Evolutionary conservation across 2,797 vertebrate genomes (phyloP).

Genomic region (Microctenopoma stevenorrisi): DNA sequence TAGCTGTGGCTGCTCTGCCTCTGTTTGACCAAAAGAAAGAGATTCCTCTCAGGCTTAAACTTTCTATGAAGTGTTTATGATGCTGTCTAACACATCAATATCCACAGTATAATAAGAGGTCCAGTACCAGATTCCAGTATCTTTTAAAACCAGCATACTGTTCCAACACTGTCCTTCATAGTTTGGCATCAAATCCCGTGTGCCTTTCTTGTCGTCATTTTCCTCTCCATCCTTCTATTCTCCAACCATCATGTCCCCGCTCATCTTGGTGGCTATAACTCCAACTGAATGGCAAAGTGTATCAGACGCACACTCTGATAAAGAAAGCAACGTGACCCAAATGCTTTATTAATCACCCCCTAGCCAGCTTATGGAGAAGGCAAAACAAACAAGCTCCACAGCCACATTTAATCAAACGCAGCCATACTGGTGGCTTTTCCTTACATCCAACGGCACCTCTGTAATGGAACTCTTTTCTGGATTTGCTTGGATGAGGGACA

Average conservation of each 20-base stretch:
- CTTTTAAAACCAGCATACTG: background rate
- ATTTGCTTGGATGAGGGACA: conserved; percentile 52
- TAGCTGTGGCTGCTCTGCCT: background rate
- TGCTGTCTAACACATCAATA: background rate
- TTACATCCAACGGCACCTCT: conserved; percentile 64
- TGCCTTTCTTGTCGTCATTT: background rate
- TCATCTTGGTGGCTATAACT: conserved; percentile 25
- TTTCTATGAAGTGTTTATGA: background rate
- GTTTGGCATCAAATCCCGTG: conserved; percentile 11
- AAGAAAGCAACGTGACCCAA: conserved; percentile 60
- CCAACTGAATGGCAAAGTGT: conserved; percentile 53
- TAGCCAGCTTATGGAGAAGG: conserved; percentile 43
- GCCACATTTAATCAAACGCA: conserved; percentile 68
- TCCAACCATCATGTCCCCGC: conserved; percentile 22
- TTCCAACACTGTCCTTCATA: background rate
- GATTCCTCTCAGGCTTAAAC: background rate
- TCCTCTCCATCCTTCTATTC: background rate
- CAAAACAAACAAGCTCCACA: conserved; percentile 67
- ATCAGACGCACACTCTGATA: conserved; percentile 50
- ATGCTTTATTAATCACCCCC: conserved; percentile 66
- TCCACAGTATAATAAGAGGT: background rate
- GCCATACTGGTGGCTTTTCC: conserved; percentile 37
- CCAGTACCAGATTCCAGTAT: background rate
- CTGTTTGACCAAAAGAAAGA: background rate
- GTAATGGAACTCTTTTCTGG: conserved; percentile 39